Base-by-base conservation (phyloP, 2,113 vertebrate genomes). In the Lamprologus ornatipinnis region DNA sequence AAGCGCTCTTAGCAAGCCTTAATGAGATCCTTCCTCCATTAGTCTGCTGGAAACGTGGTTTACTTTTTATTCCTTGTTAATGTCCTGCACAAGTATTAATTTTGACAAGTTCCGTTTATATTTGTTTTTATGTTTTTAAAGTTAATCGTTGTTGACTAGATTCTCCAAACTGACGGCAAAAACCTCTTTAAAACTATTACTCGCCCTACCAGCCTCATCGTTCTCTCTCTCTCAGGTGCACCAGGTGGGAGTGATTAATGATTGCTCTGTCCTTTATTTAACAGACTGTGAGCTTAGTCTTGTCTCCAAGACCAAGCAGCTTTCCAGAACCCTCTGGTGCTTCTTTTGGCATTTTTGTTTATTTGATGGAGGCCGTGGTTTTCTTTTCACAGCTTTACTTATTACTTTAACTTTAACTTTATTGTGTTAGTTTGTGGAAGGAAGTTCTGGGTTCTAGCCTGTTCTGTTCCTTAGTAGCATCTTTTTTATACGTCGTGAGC, bases 1-100 rank as follows among this genome's bases (percentile, higher is more conserved):
- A 31, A 1, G 1, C 0, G 3, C 57, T 10, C 0, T 17, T 4
- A 31, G 14, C 28, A 11, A 63, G 58, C 58, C 31, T 75, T 28
- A 47, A 28, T 47, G 2, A 75, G 0, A 75, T 75, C 21, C 0
- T 75, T 28, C 5, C 40, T 15, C 6, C 26, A 19, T 47, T 17
- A 47, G 13, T 15, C 6, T 47, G 9, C 14, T 26, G 21, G 40
- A 73, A 45, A 26, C 8, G 4, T 17, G 40, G 7, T 23, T 26
- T 73, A 26, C 0, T 45, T 26, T 73, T 73, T 14, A 45, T 73
- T 15, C 3, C 37, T 42, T 42, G 8, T 10, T 73, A 9, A 73
- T 45, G 21, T 63, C 9, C 58, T n/a, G 31, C 17, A 35, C 17
- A 1, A 35, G 9, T 35, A n/a, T 65, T 35, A n/a, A 2, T 63